Evolutionary conservation across 2,113 vertebrate genomes (phyloP), one percentile per base, ranked within the genome.

Genomic region (Osmerus mordax): DNA sequence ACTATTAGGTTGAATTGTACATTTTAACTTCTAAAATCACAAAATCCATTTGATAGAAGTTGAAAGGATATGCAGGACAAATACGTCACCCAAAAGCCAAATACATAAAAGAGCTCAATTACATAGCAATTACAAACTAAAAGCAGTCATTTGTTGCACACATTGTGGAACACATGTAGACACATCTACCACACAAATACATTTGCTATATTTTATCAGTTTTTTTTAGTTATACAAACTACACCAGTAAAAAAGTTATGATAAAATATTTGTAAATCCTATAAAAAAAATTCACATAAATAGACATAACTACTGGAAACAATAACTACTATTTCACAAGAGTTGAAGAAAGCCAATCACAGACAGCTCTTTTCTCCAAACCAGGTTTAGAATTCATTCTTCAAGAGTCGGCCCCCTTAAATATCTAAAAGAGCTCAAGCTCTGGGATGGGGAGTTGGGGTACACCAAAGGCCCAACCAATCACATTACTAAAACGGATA

Each of bases 381-480:
- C 76, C 79, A 82, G 62, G 72, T 81, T 81, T 60, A 85, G 56
- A 74, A 76, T 55, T 77, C 69, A 65, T 69, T 36, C 83, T 86
- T 83, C 83, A 84, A 76, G 80, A 87, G 73, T 81, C 83, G 75
- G 75, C 81, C 83, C 85, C 84, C 83, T 90, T 88, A 87, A 86
- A 89, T 81, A 87, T 41, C 65, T 72, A 79, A 72, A 67, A 80
- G 64, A 77, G 76, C 74, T 78, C 64, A 77, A 29, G 78, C 56
- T 52, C 25, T 15, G 25, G 32, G 55, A 21, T 41, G 12, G 36
- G 51, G 47, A 51, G 12, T 53, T 47, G 28, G 23, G 64, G 65
- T 12, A 47, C 47, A 56, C 36, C 3, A 11, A 52, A 53, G 59
- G 25, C 53, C 70, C 65, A 66, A 82, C 66, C 61, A 53, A 78